These are phyloP conservation scores for Andrena bicolor DNA, from an alignment of 2,888 invertebrate species.

Conservation along the genomic window DNA sequence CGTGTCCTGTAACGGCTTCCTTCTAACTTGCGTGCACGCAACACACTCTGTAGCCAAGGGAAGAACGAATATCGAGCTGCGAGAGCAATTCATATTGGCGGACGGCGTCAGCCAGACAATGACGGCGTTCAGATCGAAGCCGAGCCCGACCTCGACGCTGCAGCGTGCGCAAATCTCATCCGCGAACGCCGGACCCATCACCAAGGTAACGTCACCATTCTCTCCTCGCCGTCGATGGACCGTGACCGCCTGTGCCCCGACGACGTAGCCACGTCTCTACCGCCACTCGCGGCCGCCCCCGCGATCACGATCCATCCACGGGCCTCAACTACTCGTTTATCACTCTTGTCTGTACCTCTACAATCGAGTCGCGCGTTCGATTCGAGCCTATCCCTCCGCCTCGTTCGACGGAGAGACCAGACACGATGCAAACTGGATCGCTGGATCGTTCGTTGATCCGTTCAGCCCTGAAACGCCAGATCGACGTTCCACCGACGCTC, in stretches of 20 bases:
- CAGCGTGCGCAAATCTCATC: constrained; percentile 88
- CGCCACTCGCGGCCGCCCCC: not conserved
- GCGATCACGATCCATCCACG: constrained; percentile 27
- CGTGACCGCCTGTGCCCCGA: not conserved
- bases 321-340: constrained; percentile 3
- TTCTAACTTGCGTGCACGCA: constrained; percentile 83
- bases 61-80: constrained; percentile 99
- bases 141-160: constrained; percentile 92
- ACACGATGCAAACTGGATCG: constrained; percentile 31
- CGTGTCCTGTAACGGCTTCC: constrained; percentile 70
- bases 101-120: constrained; percentile 99
- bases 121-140: constrained; percentile 99
- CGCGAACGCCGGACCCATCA: constrained; percentile 93
- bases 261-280: not conserved
- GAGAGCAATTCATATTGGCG: constrained; percentile 99
- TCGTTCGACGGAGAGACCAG: not conserved
- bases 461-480: constrained; percentile 30
- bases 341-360: constrained; percentile 12
- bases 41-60: constrained; percentile 95
- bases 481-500: constrained; percentile 32
- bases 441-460: constrained; percentile 53
- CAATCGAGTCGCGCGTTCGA: constrained; percentile 20
- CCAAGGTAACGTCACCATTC: constrained; percentile 90
- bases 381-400: not conserved
- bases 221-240: constrained; percentile 21